These are phyloP conservation scores for Scomber japonicus DNA, from an alignment of 2,113 vertebrate species.

Conservation along the genomic window DNA sequence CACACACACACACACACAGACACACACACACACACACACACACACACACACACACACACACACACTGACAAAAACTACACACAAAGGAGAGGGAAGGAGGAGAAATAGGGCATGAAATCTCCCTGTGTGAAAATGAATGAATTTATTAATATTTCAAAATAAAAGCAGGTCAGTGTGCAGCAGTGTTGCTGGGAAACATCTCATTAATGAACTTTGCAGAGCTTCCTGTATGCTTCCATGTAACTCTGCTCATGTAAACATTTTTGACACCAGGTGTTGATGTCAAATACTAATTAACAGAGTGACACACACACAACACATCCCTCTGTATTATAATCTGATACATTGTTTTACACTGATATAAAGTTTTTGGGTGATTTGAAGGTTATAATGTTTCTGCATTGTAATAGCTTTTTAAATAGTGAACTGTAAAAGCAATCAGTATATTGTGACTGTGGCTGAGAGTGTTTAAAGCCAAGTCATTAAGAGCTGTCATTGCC, in stretches of 20 bases:
- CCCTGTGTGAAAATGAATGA: constrained; percentile 18
- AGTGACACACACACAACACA: not conserved
- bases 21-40: too few relatives aligned
- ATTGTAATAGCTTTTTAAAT: not conserved
- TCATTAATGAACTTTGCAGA: not conserved
- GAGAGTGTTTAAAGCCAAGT: constrained; percentile 3
- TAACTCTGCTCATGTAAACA: not conserved
- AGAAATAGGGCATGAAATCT: constrained; percentile 58
- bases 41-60: constrained; percentile 2
- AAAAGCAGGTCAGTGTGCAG: constrained; percentile 34
- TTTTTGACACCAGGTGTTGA: not conserved
- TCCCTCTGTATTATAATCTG: too few relatives aligned
- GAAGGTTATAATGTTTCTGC: not conserved
- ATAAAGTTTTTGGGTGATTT: not conserved
- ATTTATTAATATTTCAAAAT: constrained; percentile 46
- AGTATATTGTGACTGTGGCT: not conserved
- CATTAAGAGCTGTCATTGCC: not conserved
- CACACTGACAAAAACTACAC: not conserved
- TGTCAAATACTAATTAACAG: not conserved
- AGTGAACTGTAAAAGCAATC: not conserved
- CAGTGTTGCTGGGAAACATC: constrained; percentile 15
- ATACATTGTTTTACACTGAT: too few relatives aligned
- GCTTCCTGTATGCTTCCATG: not conserved
- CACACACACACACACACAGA: not conserved
- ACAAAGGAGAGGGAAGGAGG: constrained; percentile 12